Conservation (phyloP, 2,888 invertebrate species). For the Mythimna albipuncta region DNA sequence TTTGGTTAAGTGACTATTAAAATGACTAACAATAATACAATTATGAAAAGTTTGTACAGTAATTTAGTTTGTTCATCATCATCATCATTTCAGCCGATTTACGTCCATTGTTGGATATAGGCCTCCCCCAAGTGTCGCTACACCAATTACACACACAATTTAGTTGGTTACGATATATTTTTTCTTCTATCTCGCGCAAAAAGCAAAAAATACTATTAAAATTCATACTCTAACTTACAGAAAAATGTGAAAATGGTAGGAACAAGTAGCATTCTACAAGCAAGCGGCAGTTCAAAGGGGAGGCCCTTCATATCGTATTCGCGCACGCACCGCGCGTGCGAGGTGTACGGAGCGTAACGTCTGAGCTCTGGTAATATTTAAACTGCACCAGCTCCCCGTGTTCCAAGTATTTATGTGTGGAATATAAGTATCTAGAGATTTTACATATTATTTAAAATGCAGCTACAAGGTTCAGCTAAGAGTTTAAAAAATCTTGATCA, state of each 20-base stretch:
- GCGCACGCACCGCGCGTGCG: slow-evolving; percentile 61
- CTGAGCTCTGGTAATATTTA: slow-evolving; percentile 63
- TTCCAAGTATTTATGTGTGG: slow-evolving; percentile 9
- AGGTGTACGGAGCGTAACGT: slow-evolving; percentile 24
- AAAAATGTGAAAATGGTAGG: background rate
- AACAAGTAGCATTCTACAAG: slow-evolving; percentile 15
- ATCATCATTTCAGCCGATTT: no score
- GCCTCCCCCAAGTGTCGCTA: no score
- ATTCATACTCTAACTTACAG: background rate
- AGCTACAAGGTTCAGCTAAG: no score
- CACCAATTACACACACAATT: no score
- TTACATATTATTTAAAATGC: background rate
- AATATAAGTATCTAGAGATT: background rate
- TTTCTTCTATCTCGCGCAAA: background rate
- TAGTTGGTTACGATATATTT: background rate
- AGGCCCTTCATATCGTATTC: slow-evolving; percentile 70
- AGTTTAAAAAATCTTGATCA: no score
- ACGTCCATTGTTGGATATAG: no score
- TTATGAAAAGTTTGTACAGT: background rate
- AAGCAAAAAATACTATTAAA: background rate
- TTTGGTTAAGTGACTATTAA: background rate
- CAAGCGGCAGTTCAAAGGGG: slow-evolving; percentile 45
- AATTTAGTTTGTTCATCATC: no score
- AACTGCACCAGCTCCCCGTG: slow-evolving; percentile 59
- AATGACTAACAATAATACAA: background rate